A percentile compares a stretch with the other conserved stretches of the same genome.
These are phyloP conservation scores for Lota lota DNA, from an alignment of 2,113 vertebrate species.

Conservation along the genomic window DNA sequence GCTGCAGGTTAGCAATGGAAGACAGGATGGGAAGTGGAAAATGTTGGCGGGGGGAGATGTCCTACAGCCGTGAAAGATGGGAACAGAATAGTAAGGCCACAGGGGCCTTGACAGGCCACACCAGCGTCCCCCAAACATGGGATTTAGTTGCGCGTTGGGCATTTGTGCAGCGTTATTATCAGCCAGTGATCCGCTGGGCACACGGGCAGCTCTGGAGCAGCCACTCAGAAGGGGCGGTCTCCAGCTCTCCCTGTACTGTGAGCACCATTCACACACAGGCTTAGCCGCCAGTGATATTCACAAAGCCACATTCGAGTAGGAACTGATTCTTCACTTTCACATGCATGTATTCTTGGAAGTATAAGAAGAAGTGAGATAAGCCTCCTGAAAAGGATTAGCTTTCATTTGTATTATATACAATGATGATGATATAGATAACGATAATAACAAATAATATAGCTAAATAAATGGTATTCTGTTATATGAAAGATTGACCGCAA, in stretches of 20 bases:
- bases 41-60: slow-evolving; percentile 38
- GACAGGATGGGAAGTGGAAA: slow-evolving; percentile 45
- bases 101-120: slow-evolving; percentile 57
- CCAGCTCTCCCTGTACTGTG: slow-evolving; percentile 37
- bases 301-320: slow-evolving; percentile 27
- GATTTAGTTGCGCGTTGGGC: slow-evolving; percentile 57
- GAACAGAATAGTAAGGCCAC: slow-evolving; percentile 32
- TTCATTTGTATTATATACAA: too few relatives aligned
- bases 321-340: slow-evolving; percentile 33
- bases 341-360: background rate
- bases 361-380: too few relatives aligned
- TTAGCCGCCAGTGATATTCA: slow-evolving; percentile 52
- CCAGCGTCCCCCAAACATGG: slow-evolving; percentile 43
- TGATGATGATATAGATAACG: too few relatives aligned
- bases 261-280: slow-evolving; percentile 45
- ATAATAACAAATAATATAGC: too few relatives aligned
- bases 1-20: slow-evolving; percentile 54
- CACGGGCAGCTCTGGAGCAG: slow-evolving; percentile 49
- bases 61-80: slow-evolving; percentile 29
- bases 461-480: too few relatives aligned
- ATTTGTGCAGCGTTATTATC: slow-evolving; percentile 67
- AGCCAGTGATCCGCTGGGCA: slow-evolving; percentile 58
- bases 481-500: too few relatives aligned
- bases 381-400: too few relatives aligned
- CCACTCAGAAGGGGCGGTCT: slow-evolving; percentile 46